Base-by-base conservation (phyloP, 2,888 invertebrate genomes). In the Eupithecia dodoneata region DNA sequence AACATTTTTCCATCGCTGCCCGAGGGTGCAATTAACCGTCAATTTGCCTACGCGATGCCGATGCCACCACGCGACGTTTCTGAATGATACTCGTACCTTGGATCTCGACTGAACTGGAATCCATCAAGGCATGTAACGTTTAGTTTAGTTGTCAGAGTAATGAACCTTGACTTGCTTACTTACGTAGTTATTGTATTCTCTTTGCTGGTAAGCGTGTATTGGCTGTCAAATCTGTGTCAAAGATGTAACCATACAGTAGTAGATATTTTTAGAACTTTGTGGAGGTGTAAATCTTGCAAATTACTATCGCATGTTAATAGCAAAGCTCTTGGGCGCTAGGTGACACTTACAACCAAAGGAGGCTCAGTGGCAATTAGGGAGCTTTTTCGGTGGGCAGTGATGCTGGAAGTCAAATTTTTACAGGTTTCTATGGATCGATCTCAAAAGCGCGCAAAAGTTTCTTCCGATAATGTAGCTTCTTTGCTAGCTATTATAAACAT, bases 21-120 rank as follows among this genome's bases (percentile, higher is more conserved):
- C 73, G 84, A 79, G 89, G 91, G 86, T 79, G 86, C 87, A 92
- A 92, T 93, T 92, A 93, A 89, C 85, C 87, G 85, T 83, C 90
- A 88, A 91, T 92, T 92, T 91, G 91, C 91, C 88, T 91, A 89
- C 87, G 86, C 86, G 82, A 52, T 63, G 70, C 73, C 67, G 84
- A 63, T 63, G 63, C 63, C 63, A 63, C 85, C 75, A 85, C 86
- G 87, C 86, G 72, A 73, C 71, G 73, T 73, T 47, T 30, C 66
- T 66, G 65, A 30, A 30, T 69, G 70, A 47, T 47, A 30, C 30
- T 30, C 30, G 30, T 30, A 74, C 76, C 45, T 63, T 65, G 74
- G 74, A 79, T 83, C 71, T 66, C 18, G 13, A 66, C 66, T 44
- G 70, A 30, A 18, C 66, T 13, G 70, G 47, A 18, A 47, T 49